These are phyloP conservation scores for Temnothorax nylanderi DNA, from an alignment of 1,140 invertebrate species.

Conservation along the genomic window DNA sequence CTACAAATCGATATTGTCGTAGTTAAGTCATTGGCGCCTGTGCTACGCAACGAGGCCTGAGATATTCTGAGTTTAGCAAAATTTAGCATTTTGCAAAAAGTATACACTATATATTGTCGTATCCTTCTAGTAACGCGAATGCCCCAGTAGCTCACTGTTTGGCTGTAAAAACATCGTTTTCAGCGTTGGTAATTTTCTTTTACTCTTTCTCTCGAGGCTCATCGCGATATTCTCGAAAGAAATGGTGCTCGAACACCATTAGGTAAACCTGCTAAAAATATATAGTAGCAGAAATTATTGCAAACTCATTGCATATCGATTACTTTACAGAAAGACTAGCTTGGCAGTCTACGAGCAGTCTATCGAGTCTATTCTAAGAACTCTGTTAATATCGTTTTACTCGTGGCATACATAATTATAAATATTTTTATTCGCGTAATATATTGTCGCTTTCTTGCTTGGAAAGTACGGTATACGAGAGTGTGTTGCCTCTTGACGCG, in stretches of 20 bases:
- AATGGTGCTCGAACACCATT: conserved; percentile 8
- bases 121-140: not conserved
- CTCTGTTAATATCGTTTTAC: conserved; percentile 27
- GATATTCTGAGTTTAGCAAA: conserved; percentile 25
- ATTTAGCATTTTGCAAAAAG: not conserved
- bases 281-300: conserved; percentile 24
- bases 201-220: not conserved
- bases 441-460: conserved; percentile 75
- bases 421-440: not conserved
- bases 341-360: conserved; percentile 66
- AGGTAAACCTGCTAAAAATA: not conserved
- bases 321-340: conserved; percentile 50
- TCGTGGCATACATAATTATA: conserved; percentile 9
- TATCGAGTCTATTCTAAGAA: conserved; percentile 61
- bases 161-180: not conserved
- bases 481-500: conserved; percentile 74
- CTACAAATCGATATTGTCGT: conserved; percentile 81
- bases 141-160: not conserved
- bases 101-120: not conserved
- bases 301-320: not conserved
- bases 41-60: conserved; percentile 24
- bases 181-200: not conserved
- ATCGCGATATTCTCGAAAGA: not conserved
- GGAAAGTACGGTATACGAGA: conserved; percentile 82
- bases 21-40: conserved; percentile 67